phyloP scores from a whole-genome alignment of 2,113 vertebrate species.

The Stictonetta naevosa region DNA sequence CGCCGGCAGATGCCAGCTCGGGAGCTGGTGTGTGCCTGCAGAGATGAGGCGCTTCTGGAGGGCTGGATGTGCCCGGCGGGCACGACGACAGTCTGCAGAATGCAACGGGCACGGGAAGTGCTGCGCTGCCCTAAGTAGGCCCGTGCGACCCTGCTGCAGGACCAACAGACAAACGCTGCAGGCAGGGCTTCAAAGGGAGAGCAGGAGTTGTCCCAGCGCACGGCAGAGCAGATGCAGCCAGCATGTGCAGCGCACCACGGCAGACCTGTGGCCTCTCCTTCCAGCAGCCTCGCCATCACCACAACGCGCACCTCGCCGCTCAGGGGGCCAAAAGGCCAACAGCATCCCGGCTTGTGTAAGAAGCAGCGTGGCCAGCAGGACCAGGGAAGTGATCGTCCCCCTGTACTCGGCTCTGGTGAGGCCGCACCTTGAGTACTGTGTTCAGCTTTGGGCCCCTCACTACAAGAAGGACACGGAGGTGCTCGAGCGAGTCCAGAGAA shows the following conservation, averaged over 20 bases:
- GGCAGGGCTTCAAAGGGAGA: not conserved
- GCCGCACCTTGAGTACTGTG: too few species aligned
- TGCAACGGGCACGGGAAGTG: fast-evolving
- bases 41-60: not conserved
- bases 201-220: not conserved
- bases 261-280: not conserved
- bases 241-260: too few species aligned
- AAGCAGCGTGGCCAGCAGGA: too few species aligned
- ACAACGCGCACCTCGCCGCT: fast-evolving
- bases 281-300: not conserved
- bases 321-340: too few species aligned
- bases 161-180: not conserved
- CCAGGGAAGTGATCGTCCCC: too few species aligned
- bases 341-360: too few species aligned
- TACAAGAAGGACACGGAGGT: too few species aligned
- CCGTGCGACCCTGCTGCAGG: not conserved
- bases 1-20: not conserved
- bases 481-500: too few species aligned
- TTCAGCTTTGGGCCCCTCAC: too few species aligned
- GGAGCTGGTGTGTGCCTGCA: not conserved
- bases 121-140: not conserved
- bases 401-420: too few species aligned
- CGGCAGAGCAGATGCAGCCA: not conserved
- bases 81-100: too few species aligned
- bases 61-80: not conserved